Evolutionary conservation across 2,113 vertebrate species (phyloP).

Genomic region (Otis tarda): DNA sequence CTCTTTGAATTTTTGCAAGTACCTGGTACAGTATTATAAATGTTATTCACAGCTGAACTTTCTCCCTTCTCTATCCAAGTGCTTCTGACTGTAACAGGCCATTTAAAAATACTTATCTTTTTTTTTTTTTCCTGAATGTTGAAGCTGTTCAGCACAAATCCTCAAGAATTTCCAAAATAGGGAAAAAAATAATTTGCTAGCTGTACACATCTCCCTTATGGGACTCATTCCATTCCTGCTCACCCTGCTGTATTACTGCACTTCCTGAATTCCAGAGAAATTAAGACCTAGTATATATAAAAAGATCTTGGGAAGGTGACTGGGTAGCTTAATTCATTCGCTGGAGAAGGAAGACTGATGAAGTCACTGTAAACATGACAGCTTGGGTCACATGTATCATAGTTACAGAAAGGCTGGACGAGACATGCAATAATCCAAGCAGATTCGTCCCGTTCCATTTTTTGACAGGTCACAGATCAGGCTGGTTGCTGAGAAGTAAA

Average conservation of each 20-base stretch:
- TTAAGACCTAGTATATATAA: slow-evolving; percentile 38
- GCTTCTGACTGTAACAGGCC: neutral
- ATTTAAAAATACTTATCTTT: slow-evolving; percentile 43
- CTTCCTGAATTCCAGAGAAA: slow-evolving; percentile 67
- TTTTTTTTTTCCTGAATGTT: neutral
- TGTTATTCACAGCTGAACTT: neutral
- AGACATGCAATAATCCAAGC: neutral
- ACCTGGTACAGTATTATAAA: neutral
- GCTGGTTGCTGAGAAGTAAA: slow-evolving; percentile 8
- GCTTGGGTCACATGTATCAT: neutral
- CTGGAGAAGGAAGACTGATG: neutral
- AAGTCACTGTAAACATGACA: neutral
- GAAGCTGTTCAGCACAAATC: slow-evolving; percentile 11
- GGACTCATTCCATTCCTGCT: slow-evolving; percentile 61
- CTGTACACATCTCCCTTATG: slow-evolving; percentile 45
- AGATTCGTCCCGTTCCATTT: neutral
- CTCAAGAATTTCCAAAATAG: slow-evolving; percentile 64
- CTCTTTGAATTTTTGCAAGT: neutral
- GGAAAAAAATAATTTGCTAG: slow-evolving; percentile 36
- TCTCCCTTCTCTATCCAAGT: neutral
- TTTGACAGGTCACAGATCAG: neutral
- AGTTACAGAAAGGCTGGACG: neutral
- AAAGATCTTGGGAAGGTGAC: slow-evolving; percentile 60
- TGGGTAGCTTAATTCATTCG: neutral
- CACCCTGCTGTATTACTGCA: slow-evolving; percentile 28